phyloP scores from a whole-genome alignment of 2,797 vertebrate genomes.

The Hippopotamyrus pictus region DNA sequence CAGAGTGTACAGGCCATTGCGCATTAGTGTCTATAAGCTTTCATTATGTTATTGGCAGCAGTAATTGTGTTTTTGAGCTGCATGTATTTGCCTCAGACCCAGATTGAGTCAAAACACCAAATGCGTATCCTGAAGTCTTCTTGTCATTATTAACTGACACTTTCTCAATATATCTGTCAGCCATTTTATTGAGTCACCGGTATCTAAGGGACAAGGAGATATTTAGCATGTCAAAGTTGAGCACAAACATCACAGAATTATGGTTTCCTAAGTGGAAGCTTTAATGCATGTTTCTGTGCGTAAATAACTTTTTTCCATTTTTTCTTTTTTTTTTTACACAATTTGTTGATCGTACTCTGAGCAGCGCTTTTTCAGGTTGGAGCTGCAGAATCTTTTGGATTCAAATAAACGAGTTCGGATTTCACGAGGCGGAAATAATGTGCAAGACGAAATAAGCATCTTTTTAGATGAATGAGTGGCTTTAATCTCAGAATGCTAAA shows the following conservation, averaged over 20 bases:
- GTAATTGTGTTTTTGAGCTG: background rate
- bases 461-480: background rate
- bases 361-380: background rate
- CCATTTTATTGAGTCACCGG: background rate
- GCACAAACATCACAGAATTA: background rate
- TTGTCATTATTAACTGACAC: background rate
- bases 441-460: conserved; percentile 1
- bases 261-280: background rate
- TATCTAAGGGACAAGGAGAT: background rate
- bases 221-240: background rate
- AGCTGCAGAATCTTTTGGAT: background rate
- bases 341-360: background rate
- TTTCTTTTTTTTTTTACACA: background rate
- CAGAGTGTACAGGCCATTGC: background rate
- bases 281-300: background rate
- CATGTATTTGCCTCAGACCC: background rate
- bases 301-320: background rate
- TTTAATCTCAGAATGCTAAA: conserved; percentile 1
- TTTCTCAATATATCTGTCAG: background rate
- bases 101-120: background rate
- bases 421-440: background rate
- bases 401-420: background rate
- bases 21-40: background rate
- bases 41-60: background rate
- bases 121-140: background rate